Percentiles rank a stretch among this genome's conserved stretches.
These are phyloP conservation scores for Glossophaga mutica DNA, from an alignment of 2,797 vertebrate genomes.

Conservation along the genomic window DNA sequence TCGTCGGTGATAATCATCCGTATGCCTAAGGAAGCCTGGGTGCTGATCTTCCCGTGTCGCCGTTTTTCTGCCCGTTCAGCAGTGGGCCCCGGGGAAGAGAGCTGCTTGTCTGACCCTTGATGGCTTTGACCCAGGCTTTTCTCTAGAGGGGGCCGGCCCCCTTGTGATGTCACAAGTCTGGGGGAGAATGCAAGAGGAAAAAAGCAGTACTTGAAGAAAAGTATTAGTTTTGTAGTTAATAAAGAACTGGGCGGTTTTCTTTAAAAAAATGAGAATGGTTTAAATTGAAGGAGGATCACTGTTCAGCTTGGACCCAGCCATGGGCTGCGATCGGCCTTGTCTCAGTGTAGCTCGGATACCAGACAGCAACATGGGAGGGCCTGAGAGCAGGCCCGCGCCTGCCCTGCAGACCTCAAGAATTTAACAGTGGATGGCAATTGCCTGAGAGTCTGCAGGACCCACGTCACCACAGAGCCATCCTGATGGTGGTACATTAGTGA, in stretches of 20 bases:
- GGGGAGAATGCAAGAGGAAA: neutral
- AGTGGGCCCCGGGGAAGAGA: neutral
- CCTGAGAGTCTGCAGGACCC: neutral
- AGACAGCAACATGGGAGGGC: neutral
- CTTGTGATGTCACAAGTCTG: neutral
- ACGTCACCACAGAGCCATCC: neutral
- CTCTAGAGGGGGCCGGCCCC: neutral
- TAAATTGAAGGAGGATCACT: neutral
- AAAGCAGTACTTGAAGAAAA: neutral
- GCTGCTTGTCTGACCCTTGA: neutral
- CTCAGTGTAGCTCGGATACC: neutral
- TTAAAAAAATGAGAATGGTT: neutral
- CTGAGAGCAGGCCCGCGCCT: neutral
- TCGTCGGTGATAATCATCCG: neutral
- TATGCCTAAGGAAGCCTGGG: neutral
- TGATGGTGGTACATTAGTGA: rapidly evolving
- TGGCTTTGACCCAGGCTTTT: neutral
- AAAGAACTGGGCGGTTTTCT: neutral
- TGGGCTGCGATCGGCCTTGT: neutral
- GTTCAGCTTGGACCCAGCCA: neutral
- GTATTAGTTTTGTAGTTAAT: neutral
- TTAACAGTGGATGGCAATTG: neutral
- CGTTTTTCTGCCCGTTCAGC: neutral
- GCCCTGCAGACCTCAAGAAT: neutral
- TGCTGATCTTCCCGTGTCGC: neutral